Base-by-base conservation (phyloP, 2,113 vertebrate genomes). In the Arenaria interpres region DNA sequence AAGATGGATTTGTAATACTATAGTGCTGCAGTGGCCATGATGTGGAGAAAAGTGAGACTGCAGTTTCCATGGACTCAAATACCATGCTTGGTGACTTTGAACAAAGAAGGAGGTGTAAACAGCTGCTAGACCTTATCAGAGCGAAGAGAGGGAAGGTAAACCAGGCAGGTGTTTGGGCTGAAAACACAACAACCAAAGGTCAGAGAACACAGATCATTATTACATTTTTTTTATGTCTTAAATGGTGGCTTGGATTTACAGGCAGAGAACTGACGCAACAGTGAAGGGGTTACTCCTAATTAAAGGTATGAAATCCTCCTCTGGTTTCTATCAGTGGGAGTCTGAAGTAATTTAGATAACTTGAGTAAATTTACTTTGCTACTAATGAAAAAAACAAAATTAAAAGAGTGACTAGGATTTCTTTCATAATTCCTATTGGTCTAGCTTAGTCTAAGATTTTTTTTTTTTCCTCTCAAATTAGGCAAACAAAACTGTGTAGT, bases 101-200 rank as follows among this genome's bases (percentile, higher is more conserved):
- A 82, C 79, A 91, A 93, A 57, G 62, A 57, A 83, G 48, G 51
- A 54, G 60, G 56, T 59, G 66, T 57, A 41, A 91, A 87, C 94
- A 96, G 90, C 93, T 97, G 88, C 83, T 86, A 39, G 53, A 79
- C 57, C 80, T 88, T 66, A 37, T 71, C 84, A 94, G 60, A 41
- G 62, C 62, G 51, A 43, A 53, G 46, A 41, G 87, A 71, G 69
- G 37, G 48, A 74, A 77, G 32, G 74, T 72, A 62, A 79, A 53
- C 43, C 28, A 88, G 77, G 85, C 60, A 81, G 76, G 41, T 94
- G 76, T 82, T 91, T 15, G 4, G 2, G 56, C 82, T 88, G 85
- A 54, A 88, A 91, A 79, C 64, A 71, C 48, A 68, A 11, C 73
- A 23, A 57, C 60, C n/a, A 59, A 64, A 72, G 82, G 53, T 76